phyloP scores from a whole-genome alignment of 2,113 vertebrate genomes.

The Lethenteron camtschaticum region DNA sequence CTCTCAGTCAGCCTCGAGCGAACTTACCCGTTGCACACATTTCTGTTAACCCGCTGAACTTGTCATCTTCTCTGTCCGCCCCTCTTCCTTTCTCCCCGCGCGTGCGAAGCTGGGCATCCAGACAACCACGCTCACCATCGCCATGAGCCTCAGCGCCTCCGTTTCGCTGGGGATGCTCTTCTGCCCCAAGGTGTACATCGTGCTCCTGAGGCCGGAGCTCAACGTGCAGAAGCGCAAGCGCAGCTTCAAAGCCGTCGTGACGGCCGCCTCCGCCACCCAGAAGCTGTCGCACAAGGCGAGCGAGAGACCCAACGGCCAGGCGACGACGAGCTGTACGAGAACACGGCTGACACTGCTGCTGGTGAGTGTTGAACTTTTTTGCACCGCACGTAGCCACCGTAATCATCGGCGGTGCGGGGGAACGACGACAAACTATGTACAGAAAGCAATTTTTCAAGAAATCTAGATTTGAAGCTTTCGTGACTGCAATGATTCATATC shows the following conservation, averaged over 20 bases:
- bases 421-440: no score
- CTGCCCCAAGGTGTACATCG: conserved; percentile 96
- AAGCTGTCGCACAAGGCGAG: conserved; percentile 74
- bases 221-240: conserved; percentile 87
- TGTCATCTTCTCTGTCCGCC: no score
- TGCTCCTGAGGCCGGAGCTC: conserved; percentile 90
- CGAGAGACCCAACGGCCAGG: conserved; percentile 81
- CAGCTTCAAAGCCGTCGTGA: conserved; percentile 84
- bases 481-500: no score
- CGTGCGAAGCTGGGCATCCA: conserved; percentile 64
- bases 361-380: no score
- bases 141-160: conserved; percentile 89
- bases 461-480: no score
- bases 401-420: no score
- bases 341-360: conserved; percentile 13
- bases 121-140: conserved; percentile 85
- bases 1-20: no score
- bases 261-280: conserved; percentile 73
- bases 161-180: conserved; percentile 92
- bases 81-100: no score
- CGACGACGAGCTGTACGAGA: conserved; percentile 85
- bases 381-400: no score
- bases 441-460: no score
- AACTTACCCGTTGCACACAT: no score
- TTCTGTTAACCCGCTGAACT: no score